Percentiles rank a stretch among this genome's conserved stretches.
Evolutionary conservation across 2,797 vertebrate species (phyloP).

Genomic region (Poeciliopsis turneri): DNA sequence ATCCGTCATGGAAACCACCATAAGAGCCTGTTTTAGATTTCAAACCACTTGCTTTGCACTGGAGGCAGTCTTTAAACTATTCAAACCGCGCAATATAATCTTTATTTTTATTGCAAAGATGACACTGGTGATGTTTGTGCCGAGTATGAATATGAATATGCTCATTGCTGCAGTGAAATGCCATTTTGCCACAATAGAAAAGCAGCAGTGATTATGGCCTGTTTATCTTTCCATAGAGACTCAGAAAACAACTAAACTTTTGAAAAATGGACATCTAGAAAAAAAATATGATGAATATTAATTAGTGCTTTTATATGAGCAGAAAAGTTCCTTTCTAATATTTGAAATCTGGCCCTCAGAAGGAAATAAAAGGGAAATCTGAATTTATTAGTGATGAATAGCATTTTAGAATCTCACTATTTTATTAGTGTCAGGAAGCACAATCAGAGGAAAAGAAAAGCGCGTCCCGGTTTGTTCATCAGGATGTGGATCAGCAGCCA

Average conservation of each 20-base stretch:
- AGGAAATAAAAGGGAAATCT: background rate
- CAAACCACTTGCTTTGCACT: slow-evolving; percentile 1
- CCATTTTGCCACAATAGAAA: background rate
- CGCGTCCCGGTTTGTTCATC: too few species aligned
- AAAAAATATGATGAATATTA: background rate
- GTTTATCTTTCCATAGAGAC: slow-evolving; percentile 1
- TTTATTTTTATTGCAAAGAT: slow-evolving; percentile 17
- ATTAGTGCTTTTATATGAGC: background rate
- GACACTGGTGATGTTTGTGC: slow-evolving; percentile 9
- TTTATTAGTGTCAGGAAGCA: background rate
- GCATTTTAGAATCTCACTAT: background rate
- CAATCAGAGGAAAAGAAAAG: background rate
- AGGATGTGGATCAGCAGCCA: background rate
- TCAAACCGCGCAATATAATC: background rate
- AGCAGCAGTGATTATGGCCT: background rate
- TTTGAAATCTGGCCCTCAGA: background rate
- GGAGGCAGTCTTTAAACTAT: slow-evolving; percentile 7
- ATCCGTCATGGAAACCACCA: background rate
- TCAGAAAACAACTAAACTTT: background rate
- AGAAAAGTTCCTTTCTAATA: background rate
- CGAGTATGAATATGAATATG: background rate
- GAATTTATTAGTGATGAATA: background rate
- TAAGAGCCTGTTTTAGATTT: slow-evolving; percentile 5
- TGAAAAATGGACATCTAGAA: background rate
- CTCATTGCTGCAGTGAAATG: background rate